phyloP scores from a whole-genome alignment of 2,888 invertebrate genomes.

The Beris morrisii region DNA sequence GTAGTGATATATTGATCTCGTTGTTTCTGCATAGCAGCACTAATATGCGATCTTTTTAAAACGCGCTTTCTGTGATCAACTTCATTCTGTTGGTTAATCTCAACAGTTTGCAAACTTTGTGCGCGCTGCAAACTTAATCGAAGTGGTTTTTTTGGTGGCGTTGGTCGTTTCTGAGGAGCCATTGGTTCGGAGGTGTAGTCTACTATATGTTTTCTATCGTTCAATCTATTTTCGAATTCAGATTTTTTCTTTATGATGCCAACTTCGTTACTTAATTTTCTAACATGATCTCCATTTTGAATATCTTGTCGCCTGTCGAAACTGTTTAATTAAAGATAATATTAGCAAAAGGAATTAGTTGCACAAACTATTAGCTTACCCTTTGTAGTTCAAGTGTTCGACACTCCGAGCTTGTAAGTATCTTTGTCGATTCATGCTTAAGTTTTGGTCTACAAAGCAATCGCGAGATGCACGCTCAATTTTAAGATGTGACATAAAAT shows the following conservation, averaged over 20 bases:
- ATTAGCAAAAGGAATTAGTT: not conserved
- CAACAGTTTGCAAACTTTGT: constrained; percentile 76
- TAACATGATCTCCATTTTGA: constrained; percentile 41
- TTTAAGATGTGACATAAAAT: constrained; percentile 44
- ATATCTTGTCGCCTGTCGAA: constrained; percentile 47
- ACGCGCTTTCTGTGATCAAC: constrained; percentile 48
- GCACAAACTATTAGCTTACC: constrained; percentile 42
- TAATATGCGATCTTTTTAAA: constrained; percentile 51
- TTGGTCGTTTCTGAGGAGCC: constrained; percentile 64
- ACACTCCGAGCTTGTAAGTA: constrained; percentile 51
- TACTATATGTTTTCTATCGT: constrained; percentile 53
- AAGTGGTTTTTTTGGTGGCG: constrained; percentile 83
- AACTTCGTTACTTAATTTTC: constrained; percentile 38
- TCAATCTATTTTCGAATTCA: constrained; percentile 68
- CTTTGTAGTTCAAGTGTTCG: constrained; percentile 53
- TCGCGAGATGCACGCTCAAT: not conserved
- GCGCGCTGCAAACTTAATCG: constrained; percentile 81
- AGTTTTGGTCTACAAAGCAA: not conserved
- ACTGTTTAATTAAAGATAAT: constrained; percentile 39
- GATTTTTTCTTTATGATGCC: constrained; percentile 69
- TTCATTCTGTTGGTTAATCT: constrained; percentile 49
- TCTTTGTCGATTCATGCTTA: not conserved
- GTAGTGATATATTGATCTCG: too few relatives aligned
- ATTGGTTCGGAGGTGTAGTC: constrained; percentile 66
- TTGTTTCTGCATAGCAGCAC: not conserved